Evolutionary conservation across 2,113 vertebrate species (phyloP).

Genomic region (Eulemur rufifrons): DNA sequence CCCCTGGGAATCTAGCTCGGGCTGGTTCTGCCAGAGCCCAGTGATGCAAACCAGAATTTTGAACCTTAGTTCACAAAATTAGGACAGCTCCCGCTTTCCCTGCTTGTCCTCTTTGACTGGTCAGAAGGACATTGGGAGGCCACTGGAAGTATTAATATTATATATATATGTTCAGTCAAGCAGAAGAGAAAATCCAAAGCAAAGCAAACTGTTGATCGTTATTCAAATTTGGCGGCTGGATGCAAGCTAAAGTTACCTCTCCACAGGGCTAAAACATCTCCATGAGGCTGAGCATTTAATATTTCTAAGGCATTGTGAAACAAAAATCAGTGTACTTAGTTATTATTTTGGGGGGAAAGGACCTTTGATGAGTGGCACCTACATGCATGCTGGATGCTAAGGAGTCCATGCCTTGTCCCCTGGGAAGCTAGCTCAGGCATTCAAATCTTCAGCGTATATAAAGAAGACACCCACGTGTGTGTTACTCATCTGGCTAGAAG

Average conservation of each 20-base stretch:
- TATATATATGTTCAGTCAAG: background rate
- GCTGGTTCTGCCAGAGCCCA: background rate
- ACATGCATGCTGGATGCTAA: too few relatives aligned
- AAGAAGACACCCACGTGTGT: background rate
- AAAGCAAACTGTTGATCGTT: background rate
- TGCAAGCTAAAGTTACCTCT: background rate
- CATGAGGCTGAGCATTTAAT: background rate
- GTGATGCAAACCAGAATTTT: background rate
- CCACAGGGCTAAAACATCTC: background rate
- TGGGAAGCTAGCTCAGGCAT: background rate
- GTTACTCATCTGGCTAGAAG: background rate
- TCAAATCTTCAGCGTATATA: background rate
- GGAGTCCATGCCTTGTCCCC: background rate
- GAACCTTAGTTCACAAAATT: background rate
- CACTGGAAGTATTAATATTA: too few relatives aligned
- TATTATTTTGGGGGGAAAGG: background rate
- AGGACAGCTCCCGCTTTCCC: background rate
- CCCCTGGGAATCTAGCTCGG: background rate
- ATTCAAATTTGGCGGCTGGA: background rate
- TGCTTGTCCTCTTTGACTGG: too few relatives aligned
- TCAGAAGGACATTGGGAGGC: background rate
- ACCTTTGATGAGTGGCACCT: accelerated
- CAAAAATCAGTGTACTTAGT: background rate
- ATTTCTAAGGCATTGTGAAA: background rate
- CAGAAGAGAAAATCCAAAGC: background rate